phyloP scores from a whole-genome alignment of 2,888 invertebrate genomes.

The Branchellion lobata region DNA sequence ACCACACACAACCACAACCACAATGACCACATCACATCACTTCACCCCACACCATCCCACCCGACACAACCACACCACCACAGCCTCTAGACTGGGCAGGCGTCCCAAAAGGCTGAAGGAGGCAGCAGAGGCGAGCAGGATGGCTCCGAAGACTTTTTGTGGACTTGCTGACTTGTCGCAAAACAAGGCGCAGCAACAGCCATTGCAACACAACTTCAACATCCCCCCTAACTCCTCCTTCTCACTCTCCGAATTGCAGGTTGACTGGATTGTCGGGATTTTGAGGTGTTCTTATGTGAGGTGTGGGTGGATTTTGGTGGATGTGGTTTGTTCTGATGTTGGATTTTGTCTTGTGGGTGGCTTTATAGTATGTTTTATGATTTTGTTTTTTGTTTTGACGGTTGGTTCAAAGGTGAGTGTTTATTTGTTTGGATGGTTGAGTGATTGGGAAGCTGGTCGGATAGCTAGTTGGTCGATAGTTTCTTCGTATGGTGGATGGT shows the following conservation, averaged over 20 bases:
- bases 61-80: no score
- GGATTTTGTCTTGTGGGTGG: neutral
- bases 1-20: no score
- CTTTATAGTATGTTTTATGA: neutral
- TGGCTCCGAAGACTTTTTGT: neutral
- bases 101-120: constrained; percentile 62
- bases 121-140: constrained; percentile 47
- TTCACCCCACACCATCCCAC: no score
- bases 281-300: no score
- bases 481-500: no score
- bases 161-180: neutral
- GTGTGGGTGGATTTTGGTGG: no score
- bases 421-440: no score
- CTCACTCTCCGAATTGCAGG: constrained; percentile 33
- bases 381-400: neutral
- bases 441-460: no score
- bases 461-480: no score
- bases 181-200: neutral
- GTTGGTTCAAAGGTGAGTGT: no score
- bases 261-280: no score
- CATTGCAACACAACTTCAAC: constrained; percentile 10
- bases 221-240: constrained; percentile 15
- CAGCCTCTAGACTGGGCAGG: constrained; percentile 62
- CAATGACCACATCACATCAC: no score
- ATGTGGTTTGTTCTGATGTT: neutral